Evolutionary conservation across 2,888 invertebrate genomes (phyloP).

Genomic region (Pachliopta kotzebuea): DNA sequence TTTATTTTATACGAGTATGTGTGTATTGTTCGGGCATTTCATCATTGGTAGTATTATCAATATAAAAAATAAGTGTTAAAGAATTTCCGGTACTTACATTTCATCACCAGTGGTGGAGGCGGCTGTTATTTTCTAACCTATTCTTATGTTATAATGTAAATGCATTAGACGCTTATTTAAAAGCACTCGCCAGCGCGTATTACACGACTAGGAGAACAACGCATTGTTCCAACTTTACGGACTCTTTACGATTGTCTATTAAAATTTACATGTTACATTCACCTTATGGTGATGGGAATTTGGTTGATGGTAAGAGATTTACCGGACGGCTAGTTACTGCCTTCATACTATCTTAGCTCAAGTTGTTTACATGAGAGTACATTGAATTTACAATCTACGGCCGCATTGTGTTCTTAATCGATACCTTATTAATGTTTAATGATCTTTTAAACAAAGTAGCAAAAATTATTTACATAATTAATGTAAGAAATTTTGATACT

Average conservation of each 20-base stretch:
- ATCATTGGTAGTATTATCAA: not conserved
- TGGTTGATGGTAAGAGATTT: no score
- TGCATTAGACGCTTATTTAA: slow-evolving; percentile 25
- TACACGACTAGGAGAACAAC: slow-evolving; percentile 2
- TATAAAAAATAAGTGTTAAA: not conserved
- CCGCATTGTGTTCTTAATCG: no score
- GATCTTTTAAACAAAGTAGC: no score
- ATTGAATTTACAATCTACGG: no score
- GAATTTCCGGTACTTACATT: slow-evolving; percentile 7
- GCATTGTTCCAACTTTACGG: not conserved
- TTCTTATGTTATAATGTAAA: slow-evolving; percentile 21
- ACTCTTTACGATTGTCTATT: not conserved
- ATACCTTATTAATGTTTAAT: no score
- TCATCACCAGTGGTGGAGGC: slow-evolving; percentile 2
- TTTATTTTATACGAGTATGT: no score
- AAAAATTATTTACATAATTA: no score
- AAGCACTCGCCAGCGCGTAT: slow-evolving; percentile 18
- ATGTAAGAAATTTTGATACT: no score
- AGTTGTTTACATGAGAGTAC: no score
- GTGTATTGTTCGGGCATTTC: not conserved
- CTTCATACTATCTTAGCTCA: no score
- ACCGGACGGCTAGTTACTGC: no score
- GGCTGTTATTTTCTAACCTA: slow-evolving; percentile 21
- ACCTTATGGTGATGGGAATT: not conserved
- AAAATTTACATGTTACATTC: not conserved